A percentile compares a stretch with the other conserved stretches of the same genome.
These are phyloP conservation scores for Drosophila hamatofila DNA, from an alignment of 2,888 invertebrate genomes.

Conservation along the genomic window DNA sequence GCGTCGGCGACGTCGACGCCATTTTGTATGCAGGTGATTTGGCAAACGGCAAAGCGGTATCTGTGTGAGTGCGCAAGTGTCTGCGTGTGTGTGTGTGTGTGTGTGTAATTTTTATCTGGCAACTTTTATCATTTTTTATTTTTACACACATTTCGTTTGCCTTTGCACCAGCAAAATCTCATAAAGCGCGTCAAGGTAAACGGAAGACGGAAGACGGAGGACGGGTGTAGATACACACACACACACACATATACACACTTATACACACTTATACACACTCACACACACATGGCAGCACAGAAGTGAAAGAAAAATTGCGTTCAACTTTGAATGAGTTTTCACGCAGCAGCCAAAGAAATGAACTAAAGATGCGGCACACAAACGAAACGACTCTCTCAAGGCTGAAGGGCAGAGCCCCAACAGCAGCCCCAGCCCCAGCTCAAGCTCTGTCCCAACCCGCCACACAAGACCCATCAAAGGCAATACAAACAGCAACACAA, in stretches of 20 bases:
- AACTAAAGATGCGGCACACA: constrained; percentile 28
- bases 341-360: constrained; percentile 57
- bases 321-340: constrained; percentile 73
- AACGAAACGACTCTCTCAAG: constrained; percentile 60
- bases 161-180: constrained; percentile 51
- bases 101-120: constrained; percentile 80
- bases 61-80: constrained; percentile 24
- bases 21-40: constrained; percentile 78
- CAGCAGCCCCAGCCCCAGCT: neutral
- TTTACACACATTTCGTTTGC: constrained; percentile 73
- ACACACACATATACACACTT: constrained; percentile 3
- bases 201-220: constrained; percentile 40
- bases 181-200: constrained; percentile 70
- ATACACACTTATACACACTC: constrained; percentile 10
- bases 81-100: constrained; percentile 27
- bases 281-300: constrained; percentile 6
- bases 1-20: constrained; percentile 42
- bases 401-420: constrained; percentile 32
- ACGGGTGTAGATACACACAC: constrained; percentile 8
- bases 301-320: constrained; percentile 68
- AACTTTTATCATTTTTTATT: constrained; percentile 82
- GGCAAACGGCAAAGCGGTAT: constrained; percentile 48
- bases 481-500: constrained; percentile 57
- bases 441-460: neutral
- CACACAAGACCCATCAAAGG: constrained; percentile 20